These are phyloP conservation scores for Centrocercus urophasianus DNA, from an alignment of 2,113 vertebrate genomes.

Conservation along the genomic window DNA sequence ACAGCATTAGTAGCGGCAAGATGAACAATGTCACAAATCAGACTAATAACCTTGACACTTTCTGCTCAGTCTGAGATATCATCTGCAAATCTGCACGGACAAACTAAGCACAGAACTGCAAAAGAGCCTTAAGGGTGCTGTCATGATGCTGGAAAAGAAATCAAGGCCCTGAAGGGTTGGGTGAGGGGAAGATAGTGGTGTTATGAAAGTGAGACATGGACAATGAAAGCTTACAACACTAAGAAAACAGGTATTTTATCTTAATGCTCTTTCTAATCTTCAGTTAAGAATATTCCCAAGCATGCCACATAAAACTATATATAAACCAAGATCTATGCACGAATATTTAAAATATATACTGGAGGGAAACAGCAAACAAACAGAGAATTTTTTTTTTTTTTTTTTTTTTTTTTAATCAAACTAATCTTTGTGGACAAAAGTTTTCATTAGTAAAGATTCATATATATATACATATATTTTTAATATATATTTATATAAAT, in stretches of 20 bases:
- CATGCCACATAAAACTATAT: background rate
- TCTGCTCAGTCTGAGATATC: background rate
- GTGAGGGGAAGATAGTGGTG: background rate
- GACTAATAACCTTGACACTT: constrained; percentile 3
- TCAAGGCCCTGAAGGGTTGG: background rate
- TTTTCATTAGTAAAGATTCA: background rate
- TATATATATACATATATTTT: too few species aligned
- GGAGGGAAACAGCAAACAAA: background rate
- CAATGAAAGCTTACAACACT: background rate
- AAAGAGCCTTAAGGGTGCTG: background rate
- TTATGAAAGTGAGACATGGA: background rate
- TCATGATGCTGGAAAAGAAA: background rate
- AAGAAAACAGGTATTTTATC: background rate
- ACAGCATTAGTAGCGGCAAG: background rate
- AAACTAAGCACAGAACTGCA: background rate
- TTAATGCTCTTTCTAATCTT: background rate
- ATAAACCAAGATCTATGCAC: background rate
- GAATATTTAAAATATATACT: background rate
- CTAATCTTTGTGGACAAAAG: background rate
- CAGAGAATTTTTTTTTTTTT: background rate
- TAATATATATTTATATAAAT: too few species aligned
- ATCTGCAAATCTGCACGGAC: background rate
- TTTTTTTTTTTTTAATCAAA: background rate
- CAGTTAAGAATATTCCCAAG: background rate
- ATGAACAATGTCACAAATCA: background rate